Base-by-base conservation (phyloP, 2,113 vertebrate genomes). In the Zosterops hypoxanthus region DNA sequence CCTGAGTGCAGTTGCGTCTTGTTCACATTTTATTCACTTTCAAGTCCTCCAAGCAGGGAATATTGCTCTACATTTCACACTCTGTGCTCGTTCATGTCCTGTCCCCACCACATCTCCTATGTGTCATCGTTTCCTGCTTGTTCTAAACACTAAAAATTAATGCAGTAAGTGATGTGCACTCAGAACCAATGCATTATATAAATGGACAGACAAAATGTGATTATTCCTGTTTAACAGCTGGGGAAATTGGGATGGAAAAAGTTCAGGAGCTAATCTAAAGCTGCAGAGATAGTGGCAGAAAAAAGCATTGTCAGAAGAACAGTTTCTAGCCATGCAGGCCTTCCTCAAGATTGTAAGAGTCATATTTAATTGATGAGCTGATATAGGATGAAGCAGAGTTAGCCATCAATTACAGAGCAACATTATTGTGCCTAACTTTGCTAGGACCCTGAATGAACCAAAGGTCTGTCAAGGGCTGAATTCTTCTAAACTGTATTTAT, bases 351-450 rank as follows among this genome's bases (percentile, higher is more conserved):
- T 5, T 64, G 53, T 41, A 84, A 23, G 17, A 87, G 53, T 88
- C 85, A 63, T 80, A 72, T 60, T 89, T 94, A 89, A 87, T 61
- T 86, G 46, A 94, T 60, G 61, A 89, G 23, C n/a, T 87, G 81
- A 72, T 94, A 84, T 42, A 46, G 28, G 39, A 82, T 16, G 39
- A 85, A 94, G 19, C 23, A 72, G 52, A 81, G 9, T 72, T 89
- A 79, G 70, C 75, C 81, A 84, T 82, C 86, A 92, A 82, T 96
- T 96, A 89, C 70, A 79, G 57, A 89, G 53, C 25, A 76, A 82
- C 11, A 12, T 75, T 60, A 91, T 83, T 85, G 41, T 68, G 50
- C 68, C 68, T 91, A 78, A 64, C 69, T 81, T 80, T 56, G 17
- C 12, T 36, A 44, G 39, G 64, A 63, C 22, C 68, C 36, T 47